phyloP scores from a whole-genome alignment of 2,888 invertebrate species.

The Drosophila vallismaia region DNA sequence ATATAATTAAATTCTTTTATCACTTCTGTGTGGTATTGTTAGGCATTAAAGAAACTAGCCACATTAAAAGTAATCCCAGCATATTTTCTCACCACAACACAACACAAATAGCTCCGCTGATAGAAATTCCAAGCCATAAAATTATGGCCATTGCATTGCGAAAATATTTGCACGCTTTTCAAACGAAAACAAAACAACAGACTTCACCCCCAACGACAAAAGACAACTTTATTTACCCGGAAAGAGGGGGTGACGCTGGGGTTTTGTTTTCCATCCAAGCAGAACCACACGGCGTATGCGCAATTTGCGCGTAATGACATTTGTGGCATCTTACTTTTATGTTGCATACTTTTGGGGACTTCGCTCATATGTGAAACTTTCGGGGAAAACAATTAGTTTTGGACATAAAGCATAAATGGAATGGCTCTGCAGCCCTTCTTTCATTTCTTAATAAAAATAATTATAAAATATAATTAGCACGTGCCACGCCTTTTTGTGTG shows the following conservation, averaged over 20 bases:
- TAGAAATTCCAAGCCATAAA: constrained; percentile 6
- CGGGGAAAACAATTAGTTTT: neutral
- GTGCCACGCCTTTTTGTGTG: neutral
- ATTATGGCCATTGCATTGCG: constrained; percentile 20
- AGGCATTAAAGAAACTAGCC: neutral
- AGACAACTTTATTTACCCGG: constrained; percentile 6
- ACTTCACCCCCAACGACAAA: neutral
- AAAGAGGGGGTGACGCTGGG: neutral
- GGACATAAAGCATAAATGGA: neutral
- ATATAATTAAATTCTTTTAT: neutral
- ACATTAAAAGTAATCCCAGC: neutral
- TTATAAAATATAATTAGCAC: neutral
- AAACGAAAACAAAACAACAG: constrained; percentile 3
- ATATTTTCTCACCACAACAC: neutral
- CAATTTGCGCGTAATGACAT: constrained; percentile 32
- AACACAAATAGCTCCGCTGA: neutral
- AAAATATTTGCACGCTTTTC: constrained; percentile 9
- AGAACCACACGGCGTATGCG: constrained; percentile 35
- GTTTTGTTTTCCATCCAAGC: constrained; percentile 3
- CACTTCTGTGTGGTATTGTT: neutral
- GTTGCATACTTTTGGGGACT: constrained; percentile 22
- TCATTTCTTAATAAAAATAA: neutral
- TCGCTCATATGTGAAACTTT: constrained; percentile 17
- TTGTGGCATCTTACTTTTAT: constrained; percentile 25
- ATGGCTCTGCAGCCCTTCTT: neutral